Percentiles rank a stretch among this genome's conserved stretches.
Evolutionary conservation across 92 coral and sea anemone genomes (phyloP).

Genomic region (Parazoanthus swiftii): DNA sequence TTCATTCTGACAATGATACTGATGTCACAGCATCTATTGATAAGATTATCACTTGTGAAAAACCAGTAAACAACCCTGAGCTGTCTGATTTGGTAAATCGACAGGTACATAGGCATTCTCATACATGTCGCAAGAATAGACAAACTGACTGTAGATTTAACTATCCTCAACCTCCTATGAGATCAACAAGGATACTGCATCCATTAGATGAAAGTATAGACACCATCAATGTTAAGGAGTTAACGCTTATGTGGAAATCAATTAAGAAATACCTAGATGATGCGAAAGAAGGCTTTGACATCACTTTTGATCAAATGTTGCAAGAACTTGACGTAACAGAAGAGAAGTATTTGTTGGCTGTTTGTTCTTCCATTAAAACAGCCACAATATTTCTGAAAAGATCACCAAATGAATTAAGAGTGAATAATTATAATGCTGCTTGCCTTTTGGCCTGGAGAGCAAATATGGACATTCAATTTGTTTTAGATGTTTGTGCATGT

Average conservation of each 20-base stretch:
- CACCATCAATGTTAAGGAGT: conserved; percentile 23
- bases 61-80: neutral
- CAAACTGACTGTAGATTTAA: conserved; percentile 13
- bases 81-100: conserved; percentile 8
- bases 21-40: conserved; percentile 12
- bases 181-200: conserved; percentile 41
- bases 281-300: neutral
- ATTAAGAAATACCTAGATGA: conserved; percentile 41
- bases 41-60: conserved; percentile 18
- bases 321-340: neutral
- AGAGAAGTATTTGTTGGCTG: neutral
- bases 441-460: conserved; percentile 66
- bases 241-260: conserved; percentile 13
- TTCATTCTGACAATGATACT: neutral
- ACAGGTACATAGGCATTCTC: conserved; percentile 24
- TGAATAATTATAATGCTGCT: conserved; percentile 47
- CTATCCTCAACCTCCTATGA: neutral
- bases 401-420: conserved; percentile 33
- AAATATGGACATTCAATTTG: conserved; percentile 60
- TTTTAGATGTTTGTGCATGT: conserved; percentile 55
- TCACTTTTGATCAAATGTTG: neutral
- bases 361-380: conserved; percentile 32
- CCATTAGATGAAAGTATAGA: conserved; percentile 40
- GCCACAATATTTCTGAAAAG: conserved; percentile 35
- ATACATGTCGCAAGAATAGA: neutral